Base-by-base conservation (phyloP, 2,797 vertebrate genomes). In the Gadopsis marmoratus region DNA sequence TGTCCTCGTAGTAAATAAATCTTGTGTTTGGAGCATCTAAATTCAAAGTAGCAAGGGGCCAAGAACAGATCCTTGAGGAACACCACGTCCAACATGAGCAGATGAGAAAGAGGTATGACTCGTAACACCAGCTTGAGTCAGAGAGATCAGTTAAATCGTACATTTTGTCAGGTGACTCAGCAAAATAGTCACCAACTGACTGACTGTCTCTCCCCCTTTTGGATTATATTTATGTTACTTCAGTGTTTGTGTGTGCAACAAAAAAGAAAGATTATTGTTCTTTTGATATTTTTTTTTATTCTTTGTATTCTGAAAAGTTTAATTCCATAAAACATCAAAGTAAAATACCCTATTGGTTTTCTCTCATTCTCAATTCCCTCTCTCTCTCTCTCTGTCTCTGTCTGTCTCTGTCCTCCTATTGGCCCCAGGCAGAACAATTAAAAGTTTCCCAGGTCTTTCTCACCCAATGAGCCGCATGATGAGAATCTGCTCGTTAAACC, bases 381-480 rank as follows among this genome's bases (percentile, higher is more conserved):
- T 13, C 33, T 47, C 39, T 53, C 37, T 48, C 56, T 35, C 33
- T 62, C 65, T 76, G 39, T 65, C 78, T 39, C n/a, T n/a, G n/a
- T n/a, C n/a, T n/a, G n/a, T n/a, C n/a, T n/a, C n/a, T n/a, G n/a
- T n/a, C n/a, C n/a, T 80, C 58, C 73, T 83, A 54, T 83, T 79
- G 64, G 47, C 85, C 89, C 0, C 64, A 78, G 89, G 94, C 90
- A 78, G 74, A 91, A 94, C 91, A 94, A 93, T 94, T 94, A 94
- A 94, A 94, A 92, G 88, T 92, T 95, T 92, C 81, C 75, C 81
- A 72, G 83, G 79, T 90, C 68, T 94, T 89, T 94, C 86, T 93
- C 89, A 89, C 76, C 88, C 93, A 93, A 70, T 94, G 91, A 95
- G 84, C 91, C 87, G 88, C 83, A 86, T 94, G 89, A 95, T 94